Percentiles rank a stretch among this genome's conserved stretches.
phyloP scores from a whole-genome alignment of 2,888 invertebrate species.

The Sialis lutaria region DNA sequence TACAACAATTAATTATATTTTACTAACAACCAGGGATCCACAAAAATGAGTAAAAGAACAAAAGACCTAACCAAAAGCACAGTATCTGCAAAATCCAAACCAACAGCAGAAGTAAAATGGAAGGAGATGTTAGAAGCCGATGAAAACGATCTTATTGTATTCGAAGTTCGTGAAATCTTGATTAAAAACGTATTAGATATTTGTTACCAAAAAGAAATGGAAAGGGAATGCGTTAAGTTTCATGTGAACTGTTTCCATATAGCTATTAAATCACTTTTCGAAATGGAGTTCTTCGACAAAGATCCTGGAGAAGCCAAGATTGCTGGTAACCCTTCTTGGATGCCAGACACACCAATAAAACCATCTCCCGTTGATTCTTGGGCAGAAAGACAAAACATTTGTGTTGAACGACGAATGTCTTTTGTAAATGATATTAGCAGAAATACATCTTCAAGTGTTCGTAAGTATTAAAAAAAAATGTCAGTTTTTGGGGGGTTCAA shows the following conservation, averaged over 20 bases:
- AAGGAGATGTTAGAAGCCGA: constrained; percentile 1
- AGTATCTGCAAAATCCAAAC: too few species aligned
- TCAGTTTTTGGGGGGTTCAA: too few species aligned
- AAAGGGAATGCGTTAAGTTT: constrained; percentile 7
- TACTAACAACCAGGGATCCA: too few species aligned
- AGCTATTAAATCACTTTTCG: constrained; percentile 7
- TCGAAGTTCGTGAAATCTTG: constrained; percentile 7
- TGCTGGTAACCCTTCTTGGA: constrained; percentile 6
- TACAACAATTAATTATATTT: too few species aligned
- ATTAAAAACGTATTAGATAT: constrained; percentile 5
- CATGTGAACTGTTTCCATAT: constrained; percentile 7
- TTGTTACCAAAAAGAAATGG: constrained; percentile 7
- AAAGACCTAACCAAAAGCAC: too few species aligned
- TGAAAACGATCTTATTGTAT: not conserved
- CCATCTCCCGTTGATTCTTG: constrained; percentile 9
- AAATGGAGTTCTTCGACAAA: constrained; percentile 8
- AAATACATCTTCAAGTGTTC: too few species aligned
- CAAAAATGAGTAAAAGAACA: too few species aligned
- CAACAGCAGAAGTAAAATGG: not conserved
- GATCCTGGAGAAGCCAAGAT: constrained; percentile 7
- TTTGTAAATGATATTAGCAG: too few species aligned
- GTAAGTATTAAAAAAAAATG: too few species aligned
- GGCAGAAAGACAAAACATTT: constrained; percentile 5
- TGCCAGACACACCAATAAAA: constrained; percentile 6
- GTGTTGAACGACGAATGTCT: not conserved